phyloP scores from a whole-genome alignment of 2,113 vertebrate species.

The Copsychus sechellarum region DNA sequence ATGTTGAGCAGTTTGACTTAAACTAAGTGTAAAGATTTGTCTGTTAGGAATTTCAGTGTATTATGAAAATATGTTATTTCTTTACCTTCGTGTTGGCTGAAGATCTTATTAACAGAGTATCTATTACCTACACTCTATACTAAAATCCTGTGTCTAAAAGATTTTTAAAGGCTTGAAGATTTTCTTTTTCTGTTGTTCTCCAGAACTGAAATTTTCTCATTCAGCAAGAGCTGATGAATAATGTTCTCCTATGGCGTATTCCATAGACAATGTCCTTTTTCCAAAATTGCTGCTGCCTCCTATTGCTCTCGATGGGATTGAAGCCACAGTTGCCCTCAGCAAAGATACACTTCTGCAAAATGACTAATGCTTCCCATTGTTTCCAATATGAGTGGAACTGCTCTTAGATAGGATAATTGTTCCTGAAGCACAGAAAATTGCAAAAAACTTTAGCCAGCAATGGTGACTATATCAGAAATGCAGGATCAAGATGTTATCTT shows the following conservation, averaged over 20 bases:
- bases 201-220: not conserved
- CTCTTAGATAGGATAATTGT: not conserved
- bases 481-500: not conserved
- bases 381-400: constrained; percentile 8
- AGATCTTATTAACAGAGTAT: not conserved
- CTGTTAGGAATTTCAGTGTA: not conserved
- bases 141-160: not conserved
- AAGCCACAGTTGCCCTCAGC: constrained; percentile 30
- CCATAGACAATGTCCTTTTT: not conserved
- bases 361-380: constrained; percentile 45
- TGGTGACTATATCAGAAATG: not conserved
- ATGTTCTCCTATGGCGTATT: constrained; percentile 24
- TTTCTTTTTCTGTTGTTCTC: not conserved
- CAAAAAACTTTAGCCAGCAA: not conserved
- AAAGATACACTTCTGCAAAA: constrained; percentile 28
- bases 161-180: not conserved
- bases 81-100: not conserved
- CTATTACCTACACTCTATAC: not conserved
- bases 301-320: constrained; percentile 28
- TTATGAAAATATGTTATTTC: not conserved
- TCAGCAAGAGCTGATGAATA: constrained; percentile 29
- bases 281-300: constrained; percentile 46
- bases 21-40: not conserved
- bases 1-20: not conserved
- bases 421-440: not conserved